Conservation (phyloP, 1,140 invertebrate genomes). For the Phortica variegata region DNA sequence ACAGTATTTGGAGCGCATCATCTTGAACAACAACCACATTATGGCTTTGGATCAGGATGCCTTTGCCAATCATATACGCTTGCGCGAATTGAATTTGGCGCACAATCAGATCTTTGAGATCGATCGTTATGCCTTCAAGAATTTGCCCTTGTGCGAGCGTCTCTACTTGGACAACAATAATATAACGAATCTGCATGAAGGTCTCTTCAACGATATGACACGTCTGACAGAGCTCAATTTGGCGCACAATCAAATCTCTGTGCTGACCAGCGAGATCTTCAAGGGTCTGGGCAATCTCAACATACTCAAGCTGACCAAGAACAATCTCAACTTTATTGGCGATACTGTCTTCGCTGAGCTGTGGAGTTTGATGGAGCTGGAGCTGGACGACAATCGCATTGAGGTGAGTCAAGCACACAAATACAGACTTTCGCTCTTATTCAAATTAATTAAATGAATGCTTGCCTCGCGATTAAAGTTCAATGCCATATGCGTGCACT, state of each 20-base stretch:
- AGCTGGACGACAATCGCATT: conserved; percentile 72
- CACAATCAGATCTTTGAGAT: conserved; percentile 73
- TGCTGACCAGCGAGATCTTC: conserved; percentile 70
- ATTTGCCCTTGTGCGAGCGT: conserved; percentile 67
- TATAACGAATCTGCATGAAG: conserved; percentile 70
- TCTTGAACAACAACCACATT: conserved; percentile 69
- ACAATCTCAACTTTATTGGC: conserved; percentile 70
- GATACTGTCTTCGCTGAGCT: conserved; percentile 75
- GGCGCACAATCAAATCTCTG: conserved; percentile 68
- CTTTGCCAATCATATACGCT: conserved; percentile 66
- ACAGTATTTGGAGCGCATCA: conserved; percentile 66
- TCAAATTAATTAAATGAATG: conserved; percentile 35
- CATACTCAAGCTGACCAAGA: conserved; percentile 68
- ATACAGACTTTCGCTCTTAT: conserved; percentile 20
- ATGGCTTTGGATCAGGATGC: conserved; percentile 64
- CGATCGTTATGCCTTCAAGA: conserved; percentile 68
- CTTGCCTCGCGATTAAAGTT: too few relatives aligned
- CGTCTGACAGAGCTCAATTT: conserved; percentile 69
- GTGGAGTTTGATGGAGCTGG: conserved; percentile 68
- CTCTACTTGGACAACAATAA: conserved; percentile 71
- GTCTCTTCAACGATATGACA: conserved; percentile 68
- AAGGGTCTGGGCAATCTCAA: conserved; percentile 67
- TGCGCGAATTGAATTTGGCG: conserved; percentile 68
- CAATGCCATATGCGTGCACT: too few relatives aligned
- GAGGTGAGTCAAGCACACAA: conserved; percentile 49